Base-by-base conservation (phyloP, 2,888 invertebrate species). In the Rhingia rostrata region DNA sequence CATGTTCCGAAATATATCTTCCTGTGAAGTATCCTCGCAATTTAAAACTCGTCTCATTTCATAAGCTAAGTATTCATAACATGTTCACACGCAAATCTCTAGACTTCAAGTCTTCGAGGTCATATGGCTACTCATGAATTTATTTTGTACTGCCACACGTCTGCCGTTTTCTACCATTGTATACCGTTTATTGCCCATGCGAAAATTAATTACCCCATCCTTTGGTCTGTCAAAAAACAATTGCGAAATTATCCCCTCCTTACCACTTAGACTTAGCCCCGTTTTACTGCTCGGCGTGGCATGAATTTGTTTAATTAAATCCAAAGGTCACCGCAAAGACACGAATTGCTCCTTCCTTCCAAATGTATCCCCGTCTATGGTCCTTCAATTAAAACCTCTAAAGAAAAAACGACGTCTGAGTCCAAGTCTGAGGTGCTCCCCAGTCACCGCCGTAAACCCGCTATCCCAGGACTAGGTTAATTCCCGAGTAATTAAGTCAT, bases 221-320 rank as follows among this genome's bases (percentile, higher is more conserved):
- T 45, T 77, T 72, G 66, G 78, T 64, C 79, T 73, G 58, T 72
- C 60, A 14, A 56, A 64, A 56, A 33, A 37, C 37, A 49, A 58
- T n/a, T n/a, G 49, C 32, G 0, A 45, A 49, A 49, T 32, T 49
- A 49, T 49, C 10, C 49, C 10, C 49, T 32, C 49, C 10, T 49
- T 32, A 30, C 30, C 30, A 49, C 30, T 12, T 12, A n/a, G 3
- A 45, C 14, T 49, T 4, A 10, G 49, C 51, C 14, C 58, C 45
- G 63, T 83, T 83, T 83, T 83, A 83, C 79, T 83, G 79, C 79
- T 47, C 69, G 53, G 79, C 79, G 79, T 83, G 83, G 69, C 79
- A 83, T 63, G 83, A 83, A 83, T 83, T 79, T 83, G 58, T 83
- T 83, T 83, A 83, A 83, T 83, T 83, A 83, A 83, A 74, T 78